phyloP scores from a whole-genome alignment of 2,113 vertebrate species.

The Tiliqua scincoides region DNA sequence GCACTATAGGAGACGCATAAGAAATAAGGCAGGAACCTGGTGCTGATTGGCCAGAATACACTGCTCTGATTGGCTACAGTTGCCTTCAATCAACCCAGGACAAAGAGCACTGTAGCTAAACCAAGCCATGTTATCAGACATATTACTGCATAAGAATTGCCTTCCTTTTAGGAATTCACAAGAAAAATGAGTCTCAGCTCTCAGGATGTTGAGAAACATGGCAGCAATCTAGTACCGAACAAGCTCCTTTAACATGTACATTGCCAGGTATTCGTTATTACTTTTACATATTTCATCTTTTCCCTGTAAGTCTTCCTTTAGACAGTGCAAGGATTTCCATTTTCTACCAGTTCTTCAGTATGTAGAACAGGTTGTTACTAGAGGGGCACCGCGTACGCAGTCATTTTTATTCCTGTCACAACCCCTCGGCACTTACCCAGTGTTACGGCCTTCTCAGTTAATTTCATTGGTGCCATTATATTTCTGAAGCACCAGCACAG shows the following conservation, averaged over 20 bases:
- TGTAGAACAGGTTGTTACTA: not conserved
- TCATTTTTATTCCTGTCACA: constrained; percentile 7
- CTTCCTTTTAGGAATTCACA: not conserved
- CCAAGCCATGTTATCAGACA: too few relatives aligned
- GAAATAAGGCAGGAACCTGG: too few relatives aligned
- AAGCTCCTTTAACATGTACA: not conserved
- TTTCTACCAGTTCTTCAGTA: not conserved
- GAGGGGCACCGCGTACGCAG: not conserved
- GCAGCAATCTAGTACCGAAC: too few relatives aligned
- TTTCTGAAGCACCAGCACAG: constrained; percentile 43
- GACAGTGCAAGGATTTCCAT: not conserved
- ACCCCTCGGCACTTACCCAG: not conserved
- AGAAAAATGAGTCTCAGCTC: not conserved
- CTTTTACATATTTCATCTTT: not conserved
- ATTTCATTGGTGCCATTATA: constrained; percentile 42
- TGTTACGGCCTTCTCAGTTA: not conserved
- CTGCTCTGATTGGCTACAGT: too few relatives aligned
- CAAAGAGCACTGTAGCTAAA: too few relatives aligned
- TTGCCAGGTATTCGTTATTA: not conserved
- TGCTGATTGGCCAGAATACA: too few relatives aligned
- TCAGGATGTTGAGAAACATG: not conserved
- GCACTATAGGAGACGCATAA: too few relatives aligned
- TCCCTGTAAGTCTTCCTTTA: not conserved
- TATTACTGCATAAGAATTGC: too few relatives aligned
- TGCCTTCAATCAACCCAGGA: too few relatives aligned